Base-by-base conservation (phyloP, 2,797 vertebrate genomes). In the Xenopus petersii region DNA sequence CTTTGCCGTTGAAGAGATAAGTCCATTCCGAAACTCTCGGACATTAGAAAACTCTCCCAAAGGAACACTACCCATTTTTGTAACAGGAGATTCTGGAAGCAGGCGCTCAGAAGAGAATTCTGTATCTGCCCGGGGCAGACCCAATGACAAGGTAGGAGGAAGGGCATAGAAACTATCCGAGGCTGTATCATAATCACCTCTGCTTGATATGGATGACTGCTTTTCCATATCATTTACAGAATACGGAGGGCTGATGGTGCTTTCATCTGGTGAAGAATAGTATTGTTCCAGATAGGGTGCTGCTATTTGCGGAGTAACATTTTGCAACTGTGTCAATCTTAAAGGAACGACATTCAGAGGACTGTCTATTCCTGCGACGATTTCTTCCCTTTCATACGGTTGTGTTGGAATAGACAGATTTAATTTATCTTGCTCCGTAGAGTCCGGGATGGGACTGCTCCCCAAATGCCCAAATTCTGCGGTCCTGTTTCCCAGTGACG, bases 131-230 rank as follows among this genome's bases (percentile, higher is more conserved):
- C 66, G 75, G 42, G 70, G 64, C 36, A 77, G 30, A 68, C 71
- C 54, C 24, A 59, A 63, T 26, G 49, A 62, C 15, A 83, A 79
- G 46, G 67, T 36, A 26, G 82, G 73, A 26, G 74, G 0, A 17
- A 80, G 77, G 5, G 0, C 42, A 47, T 74, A 13, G 55, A 64
- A 79, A 13, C 42, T 64, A 5, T 49, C 61, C 2, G 76, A 73
- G 2, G 54, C 73, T 26, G 76, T 36, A 36, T 74, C 71, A 11
- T 62, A 48, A 0, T 73, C 70, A 62, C 75, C 66, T 12, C 47
- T 71, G 33, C 66, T 79, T 13, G 71, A 79, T 8, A 11, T 6
- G 12, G 66, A 74, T 24, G 76, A 79, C 30, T 69, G 65, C 4
- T 49, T 78, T 58, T 78, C 75, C 21, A 26, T 51, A 17, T 24